Conservation (phyloP, 2,113 vertebrate genomes). For the Prinia subflava region DNA sequence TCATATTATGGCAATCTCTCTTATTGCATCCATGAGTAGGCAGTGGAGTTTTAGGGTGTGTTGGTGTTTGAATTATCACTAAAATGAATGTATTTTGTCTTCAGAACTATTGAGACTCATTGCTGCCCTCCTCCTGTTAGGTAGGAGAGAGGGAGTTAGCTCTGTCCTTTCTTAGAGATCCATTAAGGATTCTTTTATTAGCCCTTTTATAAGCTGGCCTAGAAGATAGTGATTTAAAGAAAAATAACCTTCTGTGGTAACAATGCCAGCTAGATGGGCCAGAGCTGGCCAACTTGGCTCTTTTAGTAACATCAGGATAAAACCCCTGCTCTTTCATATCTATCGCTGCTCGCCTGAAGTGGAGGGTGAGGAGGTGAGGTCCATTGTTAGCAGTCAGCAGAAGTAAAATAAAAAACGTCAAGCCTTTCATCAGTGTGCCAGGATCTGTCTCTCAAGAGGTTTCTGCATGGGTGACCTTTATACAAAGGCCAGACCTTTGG, state of each 20-base stretch:
- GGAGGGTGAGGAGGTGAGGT: neutral
- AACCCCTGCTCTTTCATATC: neutral
- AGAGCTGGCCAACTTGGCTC: neutral
- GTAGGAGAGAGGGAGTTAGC: neutral
- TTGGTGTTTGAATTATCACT: neutral
- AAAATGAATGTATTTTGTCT: neutral
- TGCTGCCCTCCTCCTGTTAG: neutral
- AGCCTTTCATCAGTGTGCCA: neutral
- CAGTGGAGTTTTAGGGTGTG: neutral
- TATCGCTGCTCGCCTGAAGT: neutral
- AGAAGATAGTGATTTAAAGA: neutral
- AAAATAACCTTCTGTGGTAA: neutral
- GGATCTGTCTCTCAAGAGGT: neutral
- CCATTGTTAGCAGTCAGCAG: neutral
- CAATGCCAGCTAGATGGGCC: neutral
- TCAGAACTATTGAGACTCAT: neutral
- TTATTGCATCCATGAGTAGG: neutral
- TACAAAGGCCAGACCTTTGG: neutral
- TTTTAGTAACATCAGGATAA: neutral
- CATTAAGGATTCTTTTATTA: neutral
- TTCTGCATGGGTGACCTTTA: neutral
- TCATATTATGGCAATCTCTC: neutral
- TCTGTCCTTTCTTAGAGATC: neutral
- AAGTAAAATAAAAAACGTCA: neutral
- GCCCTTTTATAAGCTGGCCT: neutral